phyloP scores from a whole-genome alignment of 2,888 invertebrate genomes.

The Nyleta sp. region DNA sequence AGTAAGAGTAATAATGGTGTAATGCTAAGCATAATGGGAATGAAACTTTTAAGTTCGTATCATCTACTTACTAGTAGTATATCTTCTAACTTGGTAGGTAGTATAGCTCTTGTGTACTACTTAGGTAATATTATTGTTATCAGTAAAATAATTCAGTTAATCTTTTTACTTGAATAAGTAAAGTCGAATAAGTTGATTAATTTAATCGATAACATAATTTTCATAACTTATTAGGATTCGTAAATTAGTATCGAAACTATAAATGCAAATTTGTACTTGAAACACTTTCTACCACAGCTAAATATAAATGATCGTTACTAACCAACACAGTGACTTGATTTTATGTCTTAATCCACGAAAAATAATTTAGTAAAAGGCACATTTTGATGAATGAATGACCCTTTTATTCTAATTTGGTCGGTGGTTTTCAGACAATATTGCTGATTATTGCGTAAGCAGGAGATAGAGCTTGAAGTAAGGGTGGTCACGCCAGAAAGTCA shows the following conservation, averaged over 20 bases:
- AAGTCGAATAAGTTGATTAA: too few relatives aligned
- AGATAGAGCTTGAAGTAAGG: slow-evolving; percentile 43
- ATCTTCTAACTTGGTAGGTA: too few relatives aligned
- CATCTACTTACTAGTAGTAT: too few relatives aligned
- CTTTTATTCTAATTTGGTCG: slow-evolving; percentile 53
- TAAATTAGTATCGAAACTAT: not conserved
- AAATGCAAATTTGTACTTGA: not conserved
- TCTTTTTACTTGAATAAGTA: too few relatives aligned
- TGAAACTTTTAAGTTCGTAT: too few relatives aligned
- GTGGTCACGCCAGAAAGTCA: slow-evolving; percentile 58
- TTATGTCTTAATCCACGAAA: slow-evolving; percentile 13
- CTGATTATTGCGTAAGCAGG: slow-evolving; percentile 59
- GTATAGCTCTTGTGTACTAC: too few relatives aligned
- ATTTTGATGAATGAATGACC: slow-evolving; percentile 28
- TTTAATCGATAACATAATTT: too few relatives aligned
- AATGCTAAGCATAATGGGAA: too few relatives aligned
- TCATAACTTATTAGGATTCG: too few relatives aligned
- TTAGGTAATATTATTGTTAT: too few relatives aligned
- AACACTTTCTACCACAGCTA: not conserved
- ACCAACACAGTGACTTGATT: slow-evolving; percentile 1
- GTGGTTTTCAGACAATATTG: slow-evolving; percentile 52
- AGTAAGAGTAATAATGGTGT: too few relatives aligned
- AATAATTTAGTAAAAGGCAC: slow-evolving; percentile 16
- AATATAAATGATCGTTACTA: not conserved
- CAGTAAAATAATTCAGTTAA: too few relatives aligned